Conservation (phyloP, 1,140 invertebrate genomes). For the Teleogryllus occipitalis region DNA sequence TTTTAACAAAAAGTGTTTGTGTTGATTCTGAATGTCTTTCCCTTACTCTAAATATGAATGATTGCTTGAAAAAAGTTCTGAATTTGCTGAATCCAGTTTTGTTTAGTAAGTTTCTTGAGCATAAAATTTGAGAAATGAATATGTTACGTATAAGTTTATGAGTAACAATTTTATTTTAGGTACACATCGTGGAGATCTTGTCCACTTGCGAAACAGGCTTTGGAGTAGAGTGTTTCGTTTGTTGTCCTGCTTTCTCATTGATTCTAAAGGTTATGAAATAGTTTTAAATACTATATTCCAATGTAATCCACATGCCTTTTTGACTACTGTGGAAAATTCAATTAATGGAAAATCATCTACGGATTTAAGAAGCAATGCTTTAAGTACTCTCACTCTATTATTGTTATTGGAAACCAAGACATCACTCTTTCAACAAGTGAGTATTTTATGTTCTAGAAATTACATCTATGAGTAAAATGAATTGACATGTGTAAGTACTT, state of each 20-base stretch:
- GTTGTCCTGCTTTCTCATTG: slow-evolving; percentile 32
- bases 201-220: slow-evolving; percentile 38
- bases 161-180: slow-evolving; percentile 28
- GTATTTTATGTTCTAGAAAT: neutral
- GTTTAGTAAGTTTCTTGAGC: slow-evolving; percentile 36
- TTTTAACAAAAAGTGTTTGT: slow-evolving; percentile 37
- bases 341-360: slow-evolving; percentile 29
- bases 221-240: slow-evolving; percentile 42
- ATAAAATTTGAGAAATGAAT: neutral
- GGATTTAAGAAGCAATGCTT: slow-evolving; percentile 32
- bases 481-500: no score
- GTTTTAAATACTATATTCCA: slow-evolving; percentile 34
- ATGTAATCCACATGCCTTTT: slow-evolving; percentile 31
- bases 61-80: slow-evolving; percentile 38
- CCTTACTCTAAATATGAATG: slow-evolving; percentile 37
- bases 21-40: slow-evolving; percentile 34
- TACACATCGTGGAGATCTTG: slow-evolving; percentile 30
- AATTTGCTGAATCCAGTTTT: slow-evolving; percentile 37
- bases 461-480: no score
- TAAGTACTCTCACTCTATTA: slow-evolving; percentile 32
- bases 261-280: slow-evolving; percentile 33
- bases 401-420: slow-evolving; percentile 31
- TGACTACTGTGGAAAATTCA: slow-evolving; percentile 35
- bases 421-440: neutral
- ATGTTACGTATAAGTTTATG: neutral